These are phyloP conservation scores for Caenorhabditis panamensis DNA, from an alignment of 2,888 invertebrate species.

Conservation along the genomic window DNA sequence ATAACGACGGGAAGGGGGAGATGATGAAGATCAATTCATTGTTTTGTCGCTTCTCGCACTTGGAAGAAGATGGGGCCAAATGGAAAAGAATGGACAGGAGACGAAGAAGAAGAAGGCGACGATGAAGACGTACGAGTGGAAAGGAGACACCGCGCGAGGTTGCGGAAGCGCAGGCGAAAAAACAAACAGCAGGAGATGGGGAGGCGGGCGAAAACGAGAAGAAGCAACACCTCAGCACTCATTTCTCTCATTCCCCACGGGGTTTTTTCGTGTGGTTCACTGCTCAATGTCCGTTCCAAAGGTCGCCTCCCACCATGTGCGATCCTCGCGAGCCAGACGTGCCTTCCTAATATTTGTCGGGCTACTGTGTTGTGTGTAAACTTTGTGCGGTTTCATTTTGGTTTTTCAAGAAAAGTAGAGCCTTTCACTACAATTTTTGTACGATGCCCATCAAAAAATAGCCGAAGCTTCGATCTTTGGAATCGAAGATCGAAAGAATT, in stretches of 20 bases:
- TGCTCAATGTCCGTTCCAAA: neutral
- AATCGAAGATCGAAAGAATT: no score
- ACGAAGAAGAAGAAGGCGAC: constrained; percentile 11
- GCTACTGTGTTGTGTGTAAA: no score
- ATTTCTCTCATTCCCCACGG: neutral
- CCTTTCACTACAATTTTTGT: no score
- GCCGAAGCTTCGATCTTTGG: no score
- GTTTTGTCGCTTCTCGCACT: constrained; percentile 35
- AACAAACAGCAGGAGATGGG: constrained; percentile 18
- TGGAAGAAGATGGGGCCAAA: neutral
- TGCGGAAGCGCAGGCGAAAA: constrained; percentile 34
- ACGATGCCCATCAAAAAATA: no score
- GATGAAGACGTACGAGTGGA: neutral
- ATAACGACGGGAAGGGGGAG: constrained; percentile 16
- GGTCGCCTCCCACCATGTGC: neutral
- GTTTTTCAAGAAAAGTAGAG: no score
- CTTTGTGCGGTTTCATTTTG: no score
- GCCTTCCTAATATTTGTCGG: no score
- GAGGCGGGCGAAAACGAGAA: constrained; percentile 10
- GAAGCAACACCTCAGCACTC: neutral
- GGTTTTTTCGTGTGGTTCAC: no score
- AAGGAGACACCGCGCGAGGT: constrained; percentile 16
- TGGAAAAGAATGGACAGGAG: neutral
- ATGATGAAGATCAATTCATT: constrained; percentile 37
- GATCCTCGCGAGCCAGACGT: no score